Base-by-base conservation (phyloP, 2,797 vertebrate species). In the Rhynchonycteris naso region DNA sequence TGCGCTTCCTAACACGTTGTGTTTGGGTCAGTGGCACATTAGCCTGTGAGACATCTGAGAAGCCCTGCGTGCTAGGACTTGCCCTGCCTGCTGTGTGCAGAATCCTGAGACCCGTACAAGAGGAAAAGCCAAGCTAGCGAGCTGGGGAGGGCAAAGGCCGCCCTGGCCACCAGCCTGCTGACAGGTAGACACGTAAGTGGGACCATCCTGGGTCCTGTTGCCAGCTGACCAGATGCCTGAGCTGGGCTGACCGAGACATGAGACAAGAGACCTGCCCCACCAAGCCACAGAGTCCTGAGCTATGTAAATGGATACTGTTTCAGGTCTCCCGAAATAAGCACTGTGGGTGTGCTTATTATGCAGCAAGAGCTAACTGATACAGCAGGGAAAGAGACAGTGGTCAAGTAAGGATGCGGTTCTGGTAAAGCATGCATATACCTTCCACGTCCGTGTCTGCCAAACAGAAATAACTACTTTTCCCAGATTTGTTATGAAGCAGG, bases 101-200 rank as follows among this genome's bases (percentile, higher is more conserved):
- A 63, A 65, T 4, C 9, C 19, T 35, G 52, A 72, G 21, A 19
- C 13, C 54, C 43, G 14, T 35, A 38, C 38, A 16, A 10, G 26
- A 54, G 59, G 35, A 43, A 74, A 76, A 75, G 13, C 15, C 30
- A 88, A 2, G 4, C 16, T 24, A 68, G 5, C 21, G 26, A 19
- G 0, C 15, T 26, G 56, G 69, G 83, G 38, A 33, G 18, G 56
- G 66, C 66, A 92, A 43, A 71, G 65, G 19, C 9, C 1, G 0
- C 0, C 15, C 19, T 19, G 10, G 54, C 14, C 19, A 82, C 15
- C 0, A 56, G 13, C 56, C 38, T n/a, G 11, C 24, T 7, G 22
- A 22, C 5, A 2, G 24, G 35, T 50, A 33, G 21, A 16, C 12
- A 11, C 2, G 13, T 0, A 0, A 0, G 1, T 47, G 30, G 24